phyloP scores from a whole-genome alignment of 2,888 invertebrate genomes.

The Eupsilia transversa region DNA sequence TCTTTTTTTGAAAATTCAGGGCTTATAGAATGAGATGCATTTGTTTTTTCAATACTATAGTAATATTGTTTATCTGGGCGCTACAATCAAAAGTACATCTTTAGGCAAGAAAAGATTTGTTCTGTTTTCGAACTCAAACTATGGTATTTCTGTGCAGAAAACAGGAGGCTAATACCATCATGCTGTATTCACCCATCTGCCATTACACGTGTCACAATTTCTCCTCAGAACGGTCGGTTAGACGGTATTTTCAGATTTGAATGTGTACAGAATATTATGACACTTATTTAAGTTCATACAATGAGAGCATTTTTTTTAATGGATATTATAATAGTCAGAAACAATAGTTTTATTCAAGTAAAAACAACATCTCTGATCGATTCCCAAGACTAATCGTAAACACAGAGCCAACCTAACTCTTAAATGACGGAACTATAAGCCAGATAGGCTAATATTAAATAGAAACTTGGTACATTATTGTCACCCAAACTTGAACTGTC shows the following conservation, averaged over 20 bases:
- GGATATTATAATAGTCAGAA: too few species aligned
- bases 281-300: too few species aligned
- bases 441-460: constrained; percentile 57
- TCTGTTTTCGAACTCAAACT: not conserved
- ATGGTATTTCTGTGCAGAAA: not conserved
- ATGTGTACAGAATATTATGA: not conserved
- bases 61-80: not conserved
- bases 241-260: not conserved
- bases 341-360: too few species aligned
- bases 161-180: not conserved
- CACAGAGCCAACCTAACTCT: constrained; percentile 7
- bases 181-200: not conserved
- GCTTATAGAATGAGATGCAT: not conserved
- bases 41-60: not conserved
- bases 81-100: not conserved
- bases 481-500: constrained; percentile 59
- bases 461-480: constrained; percentile 65
- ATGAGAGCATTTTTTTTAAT: too few species aligned
- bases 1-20: not conserved
- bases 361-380: not conserved
- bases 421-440: constrained; percentile 42
- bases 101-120: not conserved
- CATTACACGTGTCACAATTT: not conserved
- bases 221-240: not conserved
- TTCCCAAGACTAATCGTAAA: constrained; percentile 8